Base-by-base conservation (phyloP, 2,797 vertebrate genomes). In the Halcyon badia region DNA sequence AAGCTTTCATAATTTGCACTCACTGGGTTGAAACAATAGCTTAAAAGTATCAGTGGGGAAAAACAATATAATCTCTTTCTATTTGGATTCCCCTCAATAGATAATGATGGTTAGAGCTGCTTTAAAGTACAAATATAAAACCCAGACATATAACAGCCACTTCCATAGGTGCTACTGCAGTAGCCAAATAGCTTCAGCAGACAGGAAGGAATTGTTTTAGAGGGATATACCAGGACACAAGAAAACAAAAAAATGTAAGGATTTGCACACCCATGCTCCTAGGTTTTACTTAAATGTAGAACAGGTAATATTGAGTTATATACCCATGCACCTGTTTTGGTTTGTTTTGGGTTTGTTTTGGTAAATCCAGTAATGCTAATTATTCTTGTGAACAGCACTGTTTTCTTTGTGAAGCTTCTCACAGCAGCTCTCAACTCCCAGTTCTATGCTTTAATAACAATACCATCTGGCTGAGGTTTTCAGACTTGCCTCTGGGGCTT, bases 401-500 rank as follows among this genome's bases (percentile, higher is more conserved):
- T 82, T 92, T 93, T 87, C 80, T 87, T 93, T 94, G 49, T 72
- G 58, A 83, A 88, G 39, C 68, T 77, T 42, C 68, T 92, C 81
- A 93, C 52, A 87, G 89, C 66, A 93, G 77, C 71, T 91, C 91
- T 89, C 60, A 95, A 76, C 68, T 95, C 80, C 71, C 90, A 75
- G 77, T 57, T 94, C 81, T 65, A 48, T 58, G 57, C 71, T 96
- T 97, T 93, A 94, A 93, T 89, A 97, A 89, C 52, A 95, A 90
- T 83, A 75, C 95, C 93, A 97, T 95, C 88, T 97, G 96, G 83
- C 86, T 94, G 86, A 90, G 80, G 49, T 92, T 97, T 87, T 90
- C 83, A 83, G 57, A 71, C 54, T 84, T 91, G 44, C 88, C 88
- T 90, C 86, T 89, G 33, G 91, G 81, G 79, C 10, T 39, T 85